phyloP scores from a whole-genome alignment of 2,888 invertebrate species.

The Drosophila birchii region DNA sequence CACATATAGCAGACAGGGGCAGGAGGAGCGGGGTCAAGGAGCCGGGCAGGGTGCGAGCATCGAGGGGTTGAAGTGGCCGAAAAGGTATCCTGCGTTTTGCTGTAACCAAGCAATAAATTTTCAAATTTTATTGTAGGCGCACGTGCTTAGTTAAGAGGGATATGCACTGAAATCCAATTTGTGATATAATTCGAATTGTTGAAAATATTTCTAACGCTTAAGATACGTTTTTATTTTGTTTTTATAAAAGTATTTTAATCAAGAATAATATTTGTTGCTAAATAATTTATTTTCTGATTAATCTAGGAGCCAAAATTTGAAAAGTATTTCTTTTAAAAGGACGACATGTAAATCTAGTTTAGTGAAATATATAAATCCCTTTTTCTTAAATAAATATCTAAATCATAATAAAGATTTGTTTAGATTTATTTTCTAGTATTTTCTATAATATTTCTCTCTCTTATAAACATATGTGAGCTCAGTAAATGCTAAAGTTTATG shows the following conservation, averaged over 20 bases:
- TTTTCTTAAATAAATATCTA: neutral
- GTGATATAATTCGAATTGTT: neutral
- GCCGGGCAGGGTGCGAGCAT: neutral
- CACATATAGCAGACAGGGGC: constrained; percentile 8
- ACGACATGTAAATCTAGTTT: no score
- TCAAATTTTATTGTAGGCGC: constrained; percentile 64
- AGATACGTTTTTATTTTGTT: neutral
- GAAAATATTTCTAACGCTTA: no score
- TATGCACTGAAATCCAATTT: constrained; percentile 4
- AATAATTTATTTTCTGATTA: neutral
- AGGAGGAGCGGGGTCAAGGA: constrained; percentile 30
- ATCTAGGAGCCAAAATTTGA: neutral
- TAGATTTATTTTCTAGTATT: neutral
- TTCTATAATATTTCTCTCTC: neutral
- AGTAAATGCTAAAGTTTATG: neutral
- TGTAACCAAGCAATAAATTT: constrained; percentile 59
- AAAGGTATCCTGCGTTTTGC: constrained; percentile 30
- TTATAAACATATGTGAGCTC: neutral
- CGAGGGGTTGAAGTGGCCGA: constrained; percentile 35
- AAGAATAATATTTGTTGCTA: no score
- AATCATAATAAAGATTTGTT: neutral
- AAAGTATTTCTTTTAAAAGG: neutral
- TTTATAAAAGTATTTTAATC: neutral
- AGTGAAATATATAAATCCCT: no score
- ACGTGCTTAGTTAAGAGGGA: constrained; percentile 45